Evolutionary conservation across 2,113 vertebrate species (phyloP).

Genomic region (Zosterops lateralis): DNA sequence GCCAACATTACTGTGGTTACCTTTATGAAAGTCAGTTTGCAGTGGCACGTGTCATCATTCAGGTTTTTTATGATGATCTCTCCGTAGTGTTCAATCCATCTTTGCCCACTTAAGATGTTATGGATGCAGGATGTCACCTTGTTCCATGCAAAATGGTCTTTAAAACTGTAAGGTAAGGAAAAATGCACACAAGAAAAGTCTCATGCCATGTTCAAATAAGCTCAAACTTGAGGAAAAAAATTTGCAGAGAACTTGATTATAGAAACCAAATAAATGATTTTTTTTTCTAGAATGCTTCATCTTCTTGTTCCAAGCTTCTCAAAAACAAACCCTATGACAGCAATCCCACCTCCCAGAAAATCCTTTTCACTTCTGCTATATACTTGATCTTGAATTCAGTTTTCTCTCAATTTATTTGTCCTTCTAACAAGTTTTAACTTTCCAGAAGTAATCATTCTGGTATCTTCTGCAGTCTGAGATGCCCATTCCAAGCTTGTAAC

Average conservation of each 20-base stretch:
- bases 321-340: background rate
- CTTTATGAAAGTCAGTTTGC: slow-evolving; percentile 96
- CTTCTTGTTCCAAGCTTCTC: background rate
- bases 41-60: slow-evolving; percentile 83
- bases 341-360: background rate
- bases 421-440: background rate
- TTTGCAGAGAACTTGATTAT: background rate
- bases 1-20: slow-evolving; percentile 61
- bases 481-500: background rate
- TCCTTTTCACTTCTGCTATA: background rate
- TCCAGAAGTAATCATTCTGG: background rate
- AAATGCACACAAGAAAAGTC: background rate
- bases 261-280: background rate
- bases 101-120: slow-evolving; percentile 95
- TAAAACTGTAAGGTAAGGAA: slow-evolving; percentile 66
- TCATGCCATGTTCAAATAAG: background rate
- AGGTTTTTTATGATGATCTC: slow-evolving; percentile 92
- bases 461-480: background rate
- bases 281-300: background rate
- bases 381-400: background rate
- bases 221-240: background rate
- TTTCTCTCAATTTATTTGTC: background rate
- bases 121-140: slow-evolving; percentile 98
- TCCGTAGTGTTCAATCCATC: slow-evolving; percentile 98
- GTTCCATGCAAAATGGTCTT: slow-evolving; percentile 96